Percentiles rank a stretch among this genome's conserved stretches.
Evolutionary conservation across 1,140 invertebrate genomes (phyloP).

Genomic region (Mycetomoellerius zeteki): DNA sequence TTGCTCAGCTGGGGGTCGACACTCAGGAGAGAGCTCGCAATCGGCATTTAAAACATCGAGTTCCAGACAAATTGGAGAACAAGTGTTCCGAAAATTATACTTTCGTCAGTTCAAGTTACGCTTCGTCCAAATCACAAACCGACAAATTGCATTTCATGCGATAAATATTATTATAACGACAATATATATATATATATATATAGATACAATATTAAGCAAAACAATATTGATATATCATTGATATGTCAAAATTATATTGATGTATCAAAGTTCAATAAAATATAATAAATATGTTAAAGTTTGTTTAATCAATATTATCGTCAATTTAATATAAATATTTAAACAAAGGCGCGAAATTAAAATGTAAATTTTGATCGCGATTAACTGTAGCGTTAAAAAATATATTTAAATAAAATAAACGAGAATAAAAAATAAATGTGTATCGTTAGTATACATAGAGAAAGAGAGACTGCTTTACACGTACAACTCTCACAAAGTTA

Average conservation of each 20-base stretch:
- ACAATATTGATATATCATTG: not conserved
- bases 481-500: constrained; percentile 8
- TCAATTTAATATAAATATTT: constrained; percentile 7
- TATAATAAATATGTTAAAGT: not conserved
- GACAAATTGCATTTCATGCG: not conserved
- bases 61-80: constrained; percentile 2
- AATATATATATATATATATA: not conserved
- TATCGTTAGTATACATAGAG: not conserved
- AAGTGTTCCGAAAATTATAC: constrained; percentile 46
- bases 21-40: not conserved
- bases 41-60: constrained; percentile 47
- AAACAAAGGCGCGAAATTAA: not conserved
- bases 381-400: not conserved
- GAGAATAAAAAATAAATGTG: not conserved
- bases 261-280: not conserved
- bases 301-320: not conserved
- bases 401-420: constrained; percentile 8
- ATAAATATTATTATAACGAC: not conserved
- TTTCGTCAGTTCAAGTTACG: not conserved
- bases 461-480: not conserved
- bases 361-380: not conserved
- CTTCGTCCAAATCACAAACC: not conserved
- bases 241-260: not conserved
- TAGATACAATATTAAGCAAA: not conserved
- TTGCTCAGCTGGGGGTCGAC: constrained; percentile 51